phyloP scores from a whole-genome alignment of 2,888 invertebrate genomes.

The Papilio protenor region DNA sequence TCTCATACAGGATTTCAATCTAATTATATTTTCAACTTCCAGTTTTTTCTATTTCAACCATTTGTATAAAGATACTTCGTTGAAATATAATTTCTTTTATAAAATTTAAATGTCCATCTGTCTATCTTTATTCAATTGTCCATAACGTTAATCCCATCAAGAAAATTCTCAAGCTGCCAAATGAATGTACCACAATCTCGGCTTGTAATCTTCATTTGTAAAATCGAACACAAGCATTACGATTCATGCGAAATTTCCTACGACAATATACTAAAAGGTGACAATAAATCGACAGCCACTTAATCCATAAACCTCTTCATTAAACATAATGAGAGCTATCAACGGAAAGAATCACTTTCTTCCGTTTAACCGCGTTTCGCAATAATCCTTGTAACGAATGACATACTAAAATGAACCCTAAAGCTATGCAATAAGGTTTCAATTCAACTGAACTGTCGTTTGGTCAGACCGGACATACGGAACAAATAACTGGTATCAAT shows the following conservation, averaged over 20 bases:
- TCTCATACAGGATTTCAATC: not conserved
- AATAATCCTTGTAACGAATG: slow-evolving; percentile 61
- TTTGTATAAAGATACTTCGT: not conserved
- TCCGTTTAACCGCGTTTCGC: slow-evolving; percentile 62
- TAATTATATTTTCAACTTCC: not conserved
- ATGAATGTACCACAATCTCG: not conserved
- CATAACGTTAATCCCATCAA: slow-evolving; percentile 35
- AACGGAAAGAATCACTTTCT: slow-evolving; percentile 54
- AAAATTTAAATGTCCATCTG: slow-evolving; percentile 21
- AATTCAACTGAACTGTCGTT: slow-evolving; percentile 40
- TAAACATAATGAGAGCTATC: slow-evolving; percentile 51
- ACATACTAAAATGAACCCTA: slow-evolving; percentile 45
- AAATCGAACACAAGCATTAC: not conserved
- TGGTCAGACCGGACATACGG: slow-evolving; percentile 60
- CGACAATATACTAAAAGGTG: slow-evolving; percentile 18
- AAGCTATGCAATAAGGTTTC: slow-evolving; percentile 35
- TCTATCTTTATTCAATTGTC: slow-evolving; percentile 8
- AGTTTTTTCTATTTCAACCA: not conserved
- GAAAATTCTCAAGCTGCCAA: not conserved
- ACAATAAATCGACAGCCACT: slow-evolving; percentile 42
- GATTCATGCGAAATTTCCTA: slow-evolving; percentile 24
- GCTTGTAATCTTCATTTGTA: not conserved
- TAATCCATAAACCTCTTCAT: slow-evolving; percentile 49
- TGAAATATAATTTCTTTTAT: not conserved
- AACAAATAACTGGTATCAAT: slow-evolving; percentile 64